Percentiles rank a stretch among this genome's conserved stretches.
phyloP scores from a whole-genome alignment of 2,113 vertebrate genomes.

The Copsychus sechellarum region DNA sequence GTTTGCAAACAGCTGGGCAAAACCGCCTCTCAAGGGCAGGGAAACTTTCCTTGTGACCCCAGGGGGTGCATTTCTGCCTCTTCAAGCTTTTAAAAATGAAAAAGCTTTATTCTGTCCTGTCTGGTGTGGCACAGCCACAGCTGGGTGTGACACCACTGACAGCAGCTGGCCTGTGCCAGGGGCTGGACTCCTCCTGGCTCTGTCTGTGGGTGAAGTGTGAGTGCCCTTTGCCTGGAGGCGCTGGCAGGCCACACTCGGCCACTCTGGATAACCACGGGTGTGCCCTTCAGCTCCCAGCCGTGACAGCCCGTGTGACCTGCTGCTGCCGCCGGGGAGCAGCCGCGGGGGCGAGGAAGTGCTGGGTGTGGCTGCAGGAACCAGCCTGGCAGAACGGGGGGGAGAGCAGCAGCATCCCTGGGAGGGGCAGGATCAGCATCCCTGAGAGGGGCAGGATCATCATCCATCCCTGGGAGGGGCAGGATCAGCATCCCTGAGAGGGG shows the following conservation, averaged over 20 bases:
- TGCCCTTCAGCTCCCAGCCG: too few relatives aligned
- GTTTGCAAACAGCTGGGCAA: background rate
- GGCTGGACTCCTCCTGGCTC: background rate
- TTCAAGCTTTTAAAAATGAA: background rate
- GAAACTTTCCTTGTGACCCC: background rate
- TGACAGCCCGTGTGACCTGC: accelerated
- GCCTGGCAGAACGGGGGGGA: background rate
- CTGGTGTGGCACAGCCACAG: background rate
- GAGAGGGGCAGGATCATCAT: too few relatives aligned
- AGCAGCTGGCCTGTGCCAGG: background rate
- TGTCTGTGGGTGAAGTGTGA: accelerated
- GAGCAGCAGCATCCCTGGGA: background rate
- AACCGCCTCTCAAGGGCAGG: background rate
- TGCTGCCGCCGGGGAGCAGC: accelerated
- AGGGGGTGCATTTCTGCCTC: background rate
- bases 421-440: background rate
- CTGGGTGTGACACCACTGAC: accelerated
- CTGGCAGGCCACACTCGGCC: background rate
- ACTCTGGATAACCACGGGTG: accelerated
- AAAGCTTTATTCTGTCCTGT: accelerated
- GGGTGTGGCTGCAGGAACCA: background rate
- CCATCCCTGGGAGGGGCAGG: background rate
- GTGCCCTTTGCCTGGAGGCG: accelerated
- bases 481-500: background rate
- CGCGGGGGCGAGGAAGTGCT: accelerated